phyloP scores from a whole-genome alignment of 2,888 invertebrate species.

The Phorcus lineatus region DNA sequence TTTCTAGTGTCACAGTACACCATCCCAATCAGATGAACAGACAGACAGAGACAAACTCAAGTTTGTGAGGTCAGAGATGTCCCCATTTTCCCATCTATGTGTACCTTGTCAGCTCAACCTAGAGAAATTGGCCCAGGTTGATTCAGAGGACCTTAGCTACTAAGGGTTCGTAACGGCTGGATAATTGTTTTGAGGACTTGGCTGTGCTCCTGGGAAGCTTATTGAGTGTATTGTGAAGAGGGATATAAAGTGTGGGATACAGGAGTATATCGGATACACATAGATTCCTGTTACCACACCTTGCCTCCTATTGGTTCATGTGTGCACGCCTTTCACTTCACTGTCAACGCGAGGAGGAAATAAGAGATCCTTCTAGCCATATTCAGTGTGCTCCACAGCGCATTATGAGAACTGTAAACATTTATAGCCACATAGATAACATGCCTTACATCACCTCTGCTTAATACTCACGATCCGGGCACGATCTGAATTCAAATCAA shows the following conservation, averaged over 20 bases:
- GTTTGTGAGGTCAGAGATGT: background rate
- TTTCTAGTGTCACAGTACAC: too few species aligned
- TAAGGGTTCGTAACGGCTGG: constrained; percentile 10
- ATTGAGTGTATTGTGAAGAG: too few species aligned
- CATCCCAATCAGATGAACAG: too few species aligned
- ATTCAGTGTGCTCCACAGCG: background rate
- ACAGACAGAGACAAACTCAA: too few species aligned
- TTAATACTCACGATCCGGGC: background rate
- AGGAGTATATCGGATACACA: too few species aligned
- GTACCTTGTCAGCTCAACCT: background rate
- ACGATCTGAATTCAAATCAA: too few species aligned
- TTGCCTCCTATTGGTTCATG: too few species aligned
- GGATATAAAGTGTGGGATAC: too few species aligned
- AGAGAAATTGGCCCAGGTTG: background rate
- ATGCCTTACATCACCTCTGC: background rate
- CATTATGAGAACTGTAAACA: background rate
- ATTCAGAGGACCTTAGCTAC: background rate
- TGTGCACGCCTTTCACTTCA: too few species aligned
- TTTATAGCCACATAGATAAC: background rate
- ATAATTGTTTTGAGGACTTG: constrained; percentile 1
- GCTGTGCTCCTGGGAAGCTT: background rate
- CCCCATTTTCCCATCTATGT: background rate
- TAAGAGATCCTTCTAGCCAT: background rate
- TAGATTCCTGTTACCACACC: too few species aligned
- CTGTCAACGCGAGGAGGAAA: too few species aligned